These are phyloP conservation scores for Danio aesculapii DNA, from an alignment of 2,797 vertebrate genomes.

Conservation along the genomic window DNA sequence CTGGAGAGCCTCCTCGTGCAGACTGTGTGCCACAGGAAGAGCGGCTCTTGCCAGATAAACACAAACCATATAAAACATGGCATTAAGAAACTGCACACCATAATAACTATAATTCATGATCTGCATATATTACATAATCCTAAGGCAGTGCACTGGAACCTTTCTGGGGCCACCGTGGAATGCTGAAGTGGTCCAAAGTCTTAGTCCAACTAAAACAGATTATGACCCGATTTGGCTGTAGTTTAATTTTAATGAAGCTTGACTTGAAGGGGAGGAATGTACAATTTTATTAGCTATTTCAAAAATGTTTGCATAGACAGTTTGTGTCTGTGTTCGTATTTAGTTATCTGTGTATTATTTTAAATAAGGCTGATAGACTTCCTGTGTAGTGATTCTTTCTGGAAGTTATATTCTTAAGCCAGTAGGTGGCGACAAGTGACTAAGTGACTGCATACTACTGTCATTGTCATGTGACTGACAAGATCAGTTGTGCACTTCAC, in stretches of 20 bases:
- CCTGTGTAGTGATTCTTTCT: neutral
- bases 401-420: neutral
- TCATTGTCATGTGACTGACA: neutral
- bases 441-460: too few relatives aligned
- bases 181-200: conserved; percentile 9
- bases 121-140: conserved; percentile 49
- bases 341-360: conserved; percentile 10
- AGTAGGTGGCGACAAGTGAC: neutral
- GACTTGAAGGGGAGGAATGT: neutral
- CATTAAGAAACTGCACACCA: conserved; percentile 34
- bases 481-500: too few relatives aligned
- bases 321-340: neutral
- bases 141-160: conserved; percentile 19
- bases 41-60: conserved; percentile 24
- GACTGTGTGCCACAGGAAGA: conserved; percentile 28
- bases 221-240: conserved; percentile 41
- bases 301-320: neutral
- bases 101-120: conserved; percentile 56
- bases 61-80: conserved; percentile 50
- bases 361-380: neutral
- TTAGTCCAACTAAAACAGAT: conserved; percentile 31
- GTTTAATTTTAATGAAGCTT: conserved; percentile 31
- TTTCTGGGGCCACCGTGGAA: conserved; percentile 25
- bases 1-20: conserved; percentile 7
- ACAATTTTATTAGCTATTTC: conserved; percentile 18